These are phyloP conservation scores for Crypturellus tataupa DNA, from an alignment of 2,797 vertebrate species.

Conservation along the genomic window DNA sequence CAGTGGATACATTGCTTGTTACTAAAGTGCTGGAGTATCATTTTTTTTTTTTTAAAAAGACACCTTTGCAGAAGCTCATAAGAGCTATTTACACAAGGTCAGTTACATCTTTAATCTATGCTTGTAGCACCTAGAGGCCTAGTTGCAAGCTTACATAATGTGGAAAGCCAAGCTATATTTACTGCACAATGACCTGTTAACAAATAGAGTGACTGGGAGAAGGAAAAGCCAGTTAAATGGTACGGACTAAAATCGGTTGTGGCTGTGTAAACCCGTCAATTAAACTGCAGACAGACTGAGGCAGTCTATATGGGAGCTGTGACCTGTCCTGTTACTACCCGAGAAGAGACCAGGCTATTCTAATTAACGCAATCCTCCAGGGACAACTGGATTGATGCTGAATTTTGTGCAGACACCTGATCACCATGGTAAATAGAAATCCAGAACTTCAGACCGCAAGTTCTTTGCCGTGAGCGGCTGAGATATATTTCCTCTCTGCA, in stretches of 20 bases:
- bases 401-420: conserved; percentile 29
- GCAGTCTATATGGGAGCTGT: neutral
- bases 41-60: neutral
- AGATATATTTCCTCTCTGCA: neutral
- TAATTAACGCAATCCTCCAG: neutral
- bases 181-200: neutral
- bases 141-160: neutral
- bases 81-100: neutral
- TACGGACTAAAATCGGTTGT: neutral
- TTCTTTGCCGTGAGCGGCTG: neutral
- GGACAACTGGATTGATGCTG: neutral
- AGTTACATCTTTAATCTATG: neutral
- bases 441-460: neutral
- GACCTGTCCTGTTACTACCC: conserved; percentile 15
- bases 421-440: conserved; percentile 3
- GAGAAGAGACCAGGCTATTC: conserved; percentile 3
- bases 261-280: conserved; percentile 37
- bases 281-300: neutral
- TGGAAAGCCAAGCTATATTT: neutral
- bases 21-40: neutral
- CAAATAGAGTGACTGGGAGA: neutral
- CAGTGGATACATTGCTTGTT: neutral
- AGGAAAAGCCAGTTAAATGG: conserved; percentile 26
- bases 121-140: neutral
- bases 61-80: neutral